Evolutionary conservation across 2,113 vertebrate genomes (phyloP).

Genomic region (Zosterops lateralis): DNA sequence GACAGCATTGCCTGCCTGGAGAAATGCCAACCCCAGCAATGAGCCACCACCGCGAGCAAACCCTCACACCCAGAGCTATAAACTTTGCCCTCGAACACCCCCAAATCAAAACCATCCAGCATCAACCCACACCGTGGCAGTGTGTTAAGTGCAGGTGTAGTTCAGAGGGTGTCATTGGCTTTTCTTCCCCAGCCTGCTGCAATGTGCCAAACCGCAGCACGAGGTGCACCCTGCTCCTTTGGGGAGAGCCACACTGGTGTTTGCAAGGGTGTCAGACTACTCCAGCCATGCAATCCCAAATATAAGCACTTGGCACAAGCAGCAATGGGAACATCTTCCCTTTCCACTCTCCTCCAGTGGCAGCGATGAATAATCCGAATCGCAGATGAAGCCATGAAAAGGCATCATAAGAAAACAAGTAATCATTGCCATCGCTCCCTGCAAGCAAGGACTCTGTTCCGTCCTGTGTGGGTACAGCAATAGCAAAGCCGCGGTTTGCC

Average conservation of each 20-base stretch:
- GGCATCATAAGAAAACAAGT: not conserved
- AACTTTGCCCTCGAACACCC: not conserved
- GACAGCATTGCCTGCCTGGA: not conserved
- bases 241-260: not conserved
- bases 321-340: not conserved
- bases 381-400: not conserved
- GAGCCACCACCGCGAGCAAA: not conserved
- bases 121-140: rapidly evolving
- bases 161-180: not conserved
- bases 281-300: not conserved
- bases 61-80: not conserved
- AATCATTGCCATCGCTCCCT: not conserved
- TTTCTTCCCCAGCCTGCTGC: not conserved
- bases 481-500: not conserved
- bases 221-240: rapidly evolving
- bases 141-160: not conserved
- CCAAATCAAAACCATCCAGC: not conserved
- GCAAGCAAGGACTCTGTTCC: not conserved
- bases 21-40: not conserved
- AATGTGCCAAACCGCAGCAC: not conserved
- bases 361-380: rapidly evolving
- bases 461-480: not conserved
- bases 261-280: not conserved
- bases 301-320: not conserved
- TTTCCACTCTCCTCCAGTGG: not conserved